Evolutionary conservation across 2,113 vertebrate genomes (phyloP), one percentile per base, ranked within the genome.

Genomic region (Tapirus terrestris): DNA sequence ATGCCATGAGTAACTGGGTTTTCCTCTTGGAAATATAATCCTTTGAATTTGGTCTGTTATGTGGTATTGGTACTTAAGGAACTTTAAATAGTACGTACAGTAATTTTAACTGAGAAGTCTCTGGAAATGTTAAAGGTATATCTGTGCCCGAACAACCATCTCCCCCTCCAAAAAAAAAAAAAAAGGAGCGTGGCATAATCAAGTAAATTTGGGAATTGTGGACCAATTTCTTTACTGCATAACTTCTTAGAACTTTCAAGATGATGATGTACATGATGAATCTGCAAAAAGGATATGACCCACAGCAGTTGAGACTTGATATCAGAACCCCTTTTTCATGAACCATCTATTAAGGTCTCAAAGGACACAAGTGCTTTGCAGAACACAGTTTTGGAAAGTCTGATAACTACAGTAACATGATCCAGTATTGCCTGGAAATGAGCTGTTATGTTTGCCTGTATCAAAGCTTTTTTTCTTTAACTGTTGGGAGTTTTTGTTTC

Each of bases 41-140:
- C 63, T 96, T 97, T 94, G 76, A 76, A 92, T 87, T 97, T 95
- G 67, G 10, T 94, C 65, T 97, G 39, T 73, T 96, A 75, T 18
- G 31, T 87, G 29, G 21, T 94, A 6, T 91, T 95, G 65, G 61
- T 91, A 88, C 17, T 86, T 77, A 89, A 75, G 80, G 67, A 90
- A 85, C 39, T 96, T 87, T 94, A 90, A 94, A 51, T 88, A 89
- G 25, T 84, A 21, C 27, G 48, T 53, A 31, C 6, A 75, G 11
- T 84, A 84, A 94, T 97, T 97, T 94, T 93, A 97, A 81, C 43
- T 48, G 23, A 88, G n/a, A 97, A 61, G 39, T 96, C 51, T 95
- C 29, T 84, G 27, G 76, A 95, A 67, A 76, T 94, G 45, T 94
- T 77, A 89, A 91, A 92, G 9, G 8, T 90, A 1, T 67, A 43